These are phyloP conservation scores for Oscheius sp. DNA, from an alignment of 2,888 invertebrate genomes.

Conservation along the genomic window DNA sequence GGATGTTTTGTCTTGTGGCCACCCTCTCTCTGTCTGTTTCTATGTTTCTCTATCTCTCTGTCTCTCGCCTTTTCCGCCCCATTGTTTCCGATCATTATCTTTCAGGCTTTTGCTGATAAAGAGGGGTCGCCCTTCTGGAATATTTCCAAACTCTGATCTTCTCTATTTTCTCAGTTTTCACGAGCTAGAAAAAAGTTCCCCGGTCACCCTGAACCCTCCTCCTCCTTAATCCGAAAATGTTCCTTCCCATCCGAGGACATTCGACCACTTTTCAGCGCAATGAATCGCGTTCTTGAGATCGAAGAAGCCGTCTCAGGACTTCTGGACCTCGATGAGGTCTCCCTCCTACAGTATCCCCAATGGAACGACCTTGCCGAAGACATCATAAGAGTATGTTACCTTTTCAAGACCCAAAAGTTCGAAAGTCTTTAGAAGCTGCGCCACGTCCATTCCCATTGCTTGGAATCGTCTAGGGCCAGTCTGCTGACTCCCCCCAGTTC, in stretches of 20 bases:
- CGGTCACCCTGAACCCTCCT: no score
- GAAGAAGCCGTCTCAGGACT: constrained; percentile 22
- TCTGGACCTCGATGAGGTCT: constrained; percentile 9
- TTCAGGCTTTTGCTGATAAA: no score
- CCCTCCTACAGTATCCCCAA: constrained; percentile 20
- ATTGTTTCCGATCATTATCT: no score
- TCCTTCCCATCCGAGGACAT: no score
- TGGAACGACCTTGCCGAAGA: constrained; percentile 30
- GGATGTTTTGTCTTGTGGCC: neutral
- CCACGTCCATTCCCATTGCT: constrained; percentile 22
- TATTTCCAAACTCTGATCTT: no score
- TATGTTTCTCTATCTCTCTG: no score
- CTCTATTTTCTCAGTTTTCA: no score
- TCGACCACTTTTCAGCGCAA: constrained; percentile 1
- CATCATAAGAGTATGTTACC: constrained; percentile 1
- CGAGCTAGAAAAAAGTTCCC: no score
- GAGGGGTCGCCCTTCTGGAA: no score
- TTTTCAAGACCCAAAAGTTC: neutral
- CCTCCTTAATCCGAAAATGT: no score
- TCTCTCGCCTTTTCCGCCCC: no score
- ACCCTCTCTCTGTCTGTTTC: neutral
- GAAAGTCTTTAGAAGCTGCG: constrained; percentile 14
- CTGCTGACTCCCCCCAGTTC: constrained; percentile 45
- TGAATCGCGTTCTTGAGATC: constrained; percentile 31
- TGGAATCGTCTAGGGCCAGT: constrained; percentile 24